These are phyloP conservation scores for Lophius piscatorius DNA, from an alignment of 2,113 vertebrate genomes.

Conservation along the genomic window DNA sequence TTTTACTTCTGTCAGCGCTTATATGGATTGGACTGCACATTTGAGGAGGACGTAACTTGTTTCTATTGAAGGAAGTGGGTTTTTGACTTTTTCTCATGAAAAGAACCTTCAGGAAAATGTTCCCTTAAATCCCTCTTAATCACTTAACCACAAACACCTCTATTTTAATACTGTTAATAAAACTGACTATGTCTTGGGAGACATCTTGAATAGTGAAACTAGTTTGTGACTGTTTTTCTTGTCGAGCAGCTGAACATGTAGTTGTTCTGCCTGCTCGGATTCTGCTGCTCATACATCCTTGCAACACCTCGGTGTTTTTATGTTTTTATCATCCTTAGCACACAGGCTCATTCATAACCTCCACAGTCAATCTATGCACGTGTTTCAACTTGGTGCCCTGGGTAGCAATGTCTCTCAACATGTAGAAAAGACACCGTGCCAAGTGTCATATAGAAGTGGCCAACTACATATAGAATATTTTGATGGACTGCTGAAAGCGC, in stretches of 20 bases:
- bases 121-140: slow-evolving; percentile 23
- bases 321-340: slow-evolving; percentile 40
- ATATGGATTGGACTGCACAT: slow-evolving; percentile 6
- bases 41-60: not conserved
- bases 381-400: slow-evolving; percentile 64
- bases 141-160: slow-evolving; percentile 11
- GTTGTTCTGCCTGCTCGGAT: slow-evolving; percentile 40
- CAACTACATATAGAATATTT: slow-evolving; percentile 67
- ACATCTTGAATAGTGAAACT: slow-evolving; percentile 12
- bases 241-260: slow-evolving; percentile 24
- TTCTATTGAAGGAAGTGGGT: slow-evolving; percentile 16
- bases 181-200: slow-evolving; percentile 28
- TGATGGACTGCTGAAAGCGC: slow-evolving; percentile 61
- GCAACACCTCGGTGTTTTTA: slow-evolving; percentile 48
- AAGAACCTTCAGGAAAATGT: slow-evolving; percentile 17
- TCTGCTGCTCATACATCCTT: slow-evolving; percentile 53
- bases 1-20: slow-evolving; percentile 4
- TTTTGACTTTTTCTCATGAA: slow-evolving; percentile 32
- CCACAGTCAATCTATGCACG: slow-evolving; percentile 64
- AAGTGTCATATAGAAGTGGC: no score
- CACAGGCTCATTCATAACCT: slow-evolving; percentile 76
- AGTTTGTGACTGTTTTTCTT: slow-evolving; percentile 30
- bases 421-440: slow-evolving; percentile 49
- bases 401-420: slow-evolving; percentile 65
- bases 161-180: slow-evolving; percentile 1